phyloP scores from a whole-genome alignment of 1,140 invertebrate genomes.

The Euwallacea fornicatus region DNA sequence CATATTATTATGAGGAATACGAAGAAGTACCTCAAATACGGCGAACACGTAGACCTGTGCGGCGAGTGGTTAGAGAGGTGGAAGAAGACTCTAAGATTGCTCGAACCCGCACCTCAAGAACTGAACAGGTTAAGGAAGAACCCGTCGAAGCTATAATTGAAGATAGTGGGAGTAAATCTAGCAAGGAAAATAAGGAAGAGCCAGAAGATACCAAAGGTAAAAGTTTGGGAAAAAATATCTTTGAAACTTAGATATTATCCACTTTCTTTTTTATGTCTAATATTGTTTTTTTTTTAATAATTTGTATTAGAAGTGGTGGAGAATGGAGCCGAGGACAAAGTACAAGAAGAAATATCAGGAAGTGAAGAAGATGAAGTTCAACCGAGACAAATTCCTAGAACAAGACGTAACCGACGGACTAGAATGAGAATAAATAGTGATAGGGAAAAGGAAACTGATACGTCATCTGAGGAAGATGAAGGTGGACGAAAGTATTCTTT shows the following conservation, averaged over 20 bases:
- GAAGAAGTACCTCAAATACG: conserved; percentile 28
- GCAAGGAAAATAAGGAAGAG: conserved; percentile 18
- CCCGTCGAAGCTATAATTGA: conserved; percentile 1
- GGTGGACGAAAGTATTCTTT: conserved; percentile 45
- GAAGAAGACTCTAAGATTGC: conserved; percentile 8
- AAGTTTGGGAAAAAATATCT: not conserved
- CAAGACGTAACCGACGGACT: not conserved
- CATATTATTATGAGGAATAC: conserved; percentile 36
- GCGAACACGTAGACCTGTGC: conserved; percentile 10
- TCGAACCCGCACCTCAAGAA: conserved; percentile 10
- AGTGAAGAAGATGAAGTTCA: conserved; percentile 32
- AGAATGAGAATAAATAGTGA: conserved; percentile 23
- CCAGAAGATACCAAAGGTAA: conserved; percentile 7
- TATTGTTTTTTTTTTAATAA: not conserved
- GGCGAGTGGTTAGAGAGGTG: conserved; percentile 17
- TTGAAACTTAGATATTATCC: not conserved
- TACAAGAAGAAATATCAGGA: conserved; percentile 12
- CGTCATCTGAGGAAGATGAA: conserved; percentile 41
- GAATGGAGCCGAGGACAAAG: conserved; percentile 20
- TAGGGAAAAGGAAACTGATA: conserved; percentile 21
- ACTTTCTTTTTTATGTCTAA: not conserved
- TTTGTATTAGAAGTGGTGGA: conserved; percentile 5
- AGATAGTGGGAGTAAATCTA: conserved; percentile 23
- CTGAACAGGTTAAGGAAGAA: conserved; percentile 12
- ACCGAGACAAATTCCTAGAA: conserved; percentile 11